Evolutionary conservation across 2,113 vertebrate species (phyloP).

Genomic region (Morphnarchus princeps): DNA sequence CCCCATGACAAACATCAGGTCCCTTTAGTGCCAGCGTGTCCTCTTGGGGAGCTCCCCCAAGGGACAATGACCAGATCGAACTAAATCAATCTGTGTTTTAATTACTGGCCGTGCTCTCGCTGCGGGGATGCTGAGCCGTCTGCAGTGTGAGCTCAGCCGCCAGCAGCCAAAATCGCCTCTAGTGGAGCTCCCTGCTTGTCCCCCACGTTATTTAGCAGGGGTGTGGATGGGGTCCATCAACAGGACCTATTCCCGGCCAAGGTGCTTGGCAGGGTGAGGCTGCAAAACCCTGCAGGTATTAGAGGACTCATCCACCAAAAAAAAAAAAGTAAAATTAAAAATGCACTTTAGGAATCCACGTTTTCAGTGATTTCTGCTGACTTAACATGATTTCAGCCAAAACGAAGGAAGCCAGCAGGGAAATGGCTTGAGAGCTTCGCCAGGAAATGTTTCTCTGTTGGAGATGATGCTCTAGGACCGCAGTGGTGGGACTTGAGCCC

Average conservation of each 20-base stretch:
- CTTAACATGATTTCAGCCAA: background rate
- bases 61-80: background rate
- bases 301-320: background rate
- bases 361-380: background rate
- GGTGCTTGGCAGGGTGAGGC: background rate
- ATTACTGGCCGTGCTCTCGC: background rate
- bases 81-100: slow-evolving; percentile 35
- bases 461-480: background rate
- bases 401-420: background rate
- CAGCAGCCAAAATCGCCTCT: background rate
- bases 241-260: background rate
- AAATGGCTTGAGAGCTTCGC: accelerated
- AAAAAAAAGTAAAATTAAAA: background rate
- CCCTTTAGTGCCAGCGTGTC: accelerated
- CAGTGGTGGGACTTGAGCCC: background rate
- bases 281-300: background rate
- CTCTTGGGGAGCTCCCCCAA: background rate
- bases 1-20: background rate
- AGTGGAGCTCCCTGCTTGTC: background rate
- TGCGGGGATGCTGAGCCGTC: background rate
- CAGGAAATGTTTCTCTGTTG: background rate
- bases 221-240: background rate
- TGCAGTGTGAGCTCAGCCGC: background rate
- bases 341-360: background rate
- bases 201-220: background rate